A percentile compares a stretch with the other conserved stretches of the same genome.
Evolutionary conservation across 2,113 vertebrate species (phyloP).

Genomic region (Sminthopsis crassicaudata): DNA sequence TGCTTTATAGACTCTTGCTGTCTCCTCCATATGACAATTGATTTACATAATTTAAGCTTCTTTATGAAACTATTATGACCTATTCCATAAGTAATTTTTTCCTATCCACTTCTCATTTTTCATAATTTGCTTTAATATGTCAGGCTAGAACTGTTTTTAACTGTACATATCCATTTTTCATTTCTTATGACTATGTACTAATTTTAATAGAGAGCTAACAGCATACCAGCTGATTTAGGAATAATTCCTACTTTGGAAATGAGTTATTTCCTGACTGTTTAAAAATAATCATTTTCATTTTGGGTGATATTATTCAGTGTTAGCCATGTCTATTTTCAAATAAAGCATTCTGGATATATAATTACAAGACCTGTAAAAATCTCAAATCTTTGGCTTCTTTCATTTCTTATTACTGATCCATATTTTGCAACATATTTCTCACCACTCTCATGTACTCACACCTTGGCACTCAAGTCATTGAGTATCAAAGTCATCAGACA

Average conservation of each 20-base stretch:
- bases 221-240: background rate
- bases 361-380: background rate
- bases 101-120: background rate
- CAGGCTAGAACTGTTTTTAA: background rate
- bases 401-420: background rate
- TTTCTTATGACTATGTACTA: background rate
- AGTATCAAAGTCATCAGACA: background rate
- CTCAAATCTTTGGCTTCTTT: background rate
- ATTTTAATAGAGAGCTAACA: background rate
- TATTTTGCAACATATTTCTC: background rate
- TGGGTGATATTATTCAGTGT: background rate
- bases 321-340: background rate
- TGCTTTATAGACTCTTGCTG: background rate
- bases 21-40: background rate
- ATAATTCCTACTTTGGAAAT: background rate
- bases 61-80: background rate
- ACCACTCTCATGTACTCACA: background rate
- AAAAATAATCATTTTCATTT: background rate
- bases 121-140: background rate
- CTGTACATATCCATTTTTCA: background rate
- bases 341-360: background rate
- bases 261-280: background rate
- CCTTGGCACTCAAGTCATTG: background rate
- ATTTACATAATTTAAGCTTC: background rate
- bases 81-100: background rate